Evolutionary conservation across 2,113 vertebrate genomes (phyloP).

Genomic region (Laterallus jamaicensis): DNA sequence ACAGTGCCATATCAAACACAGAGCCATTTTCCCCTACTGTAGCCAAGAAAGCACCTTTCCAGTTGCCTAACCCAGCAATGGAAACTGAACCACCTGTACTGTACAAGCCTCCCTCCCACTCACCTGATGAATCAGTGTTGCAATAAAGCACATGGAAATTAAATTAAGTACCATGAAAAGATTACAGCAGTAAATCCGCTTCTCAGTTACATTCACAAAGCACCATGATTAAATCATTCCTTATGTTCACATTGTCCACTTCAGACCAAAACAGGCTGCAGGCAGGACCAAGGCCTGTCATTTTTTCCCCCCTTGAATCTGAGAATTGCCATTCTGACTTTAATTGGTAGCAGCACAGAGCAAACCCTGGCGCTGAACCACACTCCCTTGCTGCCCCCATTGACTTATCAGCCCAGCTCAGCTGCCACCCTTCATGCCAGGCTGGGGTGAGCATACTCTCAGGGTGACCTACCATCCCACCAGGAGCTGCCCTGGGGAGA

Average conservation of each 20-base stretch:
- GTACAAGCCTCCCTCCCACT: slow-evolving; percentile 42
- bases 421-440: fast-evolving
- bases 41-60: background rate
- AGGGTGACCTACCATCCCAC: background rate
- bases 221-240: background rate
- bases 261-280: fast-evolving
- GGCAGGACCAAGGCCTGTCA: background rate
- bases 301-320: background rate
- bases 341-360: background rate
- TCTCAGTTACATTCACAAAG: background rate
- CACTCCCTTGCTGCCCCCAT: too few relatives aligned
- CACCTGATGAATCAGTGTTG: slow-evolving; percentile 53
- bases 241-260: background rate
- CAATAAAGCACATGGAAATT: slow-evolving; percentile 41
- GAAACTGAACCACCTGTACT: slow-evolving; percentile 34
- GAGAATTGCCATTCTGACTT: background rate
- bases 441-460: fast-evolving
- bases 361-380: background rate
- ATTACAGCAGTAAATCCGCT: slow-evolving; percentile 21
- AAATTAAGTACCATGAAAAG: slow-evolving; percentile 16
- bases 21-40: background rate
- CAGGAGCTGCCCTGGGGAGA: background rate
- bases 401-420: background rate
- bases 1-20: fast-evolving
- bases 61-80: background rate